These are phyloP conservation scores for Platysternon megacephalum DNA, from an alignment of 2,113 vertebrate genomes.

Conservation along the genomic window DNA sequence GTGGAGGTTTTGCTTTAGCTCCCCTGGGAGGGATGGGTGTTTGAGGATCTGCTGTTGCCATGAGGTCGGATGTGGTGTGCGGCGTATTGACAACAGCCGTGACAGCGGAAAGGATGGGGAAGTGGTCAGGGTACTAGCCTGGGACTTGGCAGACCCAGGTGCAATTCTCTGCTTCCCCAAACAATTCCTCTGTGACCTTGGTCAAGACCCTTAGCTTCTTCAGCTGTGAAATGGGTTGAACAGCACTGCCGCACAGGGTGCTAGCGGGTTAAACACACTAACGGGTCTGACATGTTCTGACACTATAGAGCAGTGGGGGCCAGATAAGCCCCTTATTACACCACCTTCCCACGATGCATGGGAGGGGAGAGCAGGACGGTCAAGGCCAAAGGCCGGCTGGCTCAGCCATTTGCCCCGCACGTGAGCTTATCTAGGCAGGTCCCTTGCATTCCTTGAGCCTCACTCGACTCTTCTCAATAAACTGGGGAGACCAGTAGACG, in stretches of 20 bases:
- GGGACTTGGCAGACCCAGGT: neutral
- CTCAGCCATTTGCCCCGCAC: neutral
- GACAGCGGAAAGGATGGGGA: neutral
- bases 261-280: neutral
- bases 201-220: neutral
- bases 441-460: neutral
- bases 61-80: neutral
- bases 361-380: neutral
- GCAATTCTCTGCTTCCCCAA: neutral
- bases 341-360: neutral
- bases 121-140: neutral
- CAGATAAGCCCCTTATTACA: neutral
- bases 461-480: neutral
- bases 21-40: neutral
- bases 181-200: neutral
- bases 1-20: neutral
- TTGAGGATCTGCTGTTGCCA: neutral
- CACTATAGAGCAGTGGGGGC: neutral
- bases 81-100: rapidly evolving
- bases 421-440: neutral
- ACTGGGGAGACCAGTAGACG: neutral
- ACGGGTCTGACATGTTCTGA: neutral
- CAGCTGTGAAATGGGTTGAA: neutral
- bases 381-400: neutral
- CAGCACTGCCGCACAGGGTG: neutral